Conservation (phyloP, 1,140 invertebrate species). For the Apocrypta bakeri region DNA sequence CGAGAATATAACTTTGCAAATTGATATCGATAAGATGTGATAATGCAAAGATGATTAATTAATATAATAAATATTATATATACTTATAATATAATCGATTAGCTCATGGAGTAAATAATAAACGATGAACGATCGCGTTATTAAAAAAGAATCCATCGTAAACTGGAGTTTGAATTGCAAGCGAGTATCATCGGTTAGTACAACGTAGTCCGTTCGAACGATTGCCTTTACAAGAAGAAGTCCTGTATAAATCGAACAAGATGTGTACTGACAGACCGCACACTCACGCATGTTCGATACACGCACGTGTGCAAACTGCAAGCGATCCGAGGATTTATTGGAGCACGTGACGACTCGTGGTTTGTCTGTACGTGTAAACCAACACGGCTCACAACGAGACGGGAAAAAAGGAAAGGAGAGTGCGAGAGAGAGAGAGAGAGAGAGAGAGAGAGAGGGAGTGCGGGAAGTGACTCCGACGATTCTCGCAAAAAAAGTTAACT, state of each 20-base stretch:
- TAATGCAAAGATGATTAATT: no score
- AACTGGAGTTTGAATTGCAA: not conserved
- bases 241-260: not conserved
- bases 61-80: no score
- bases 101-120: not conserved
- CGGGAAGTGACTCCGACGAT: not conserved
- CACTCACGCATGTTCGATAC: not conserved
- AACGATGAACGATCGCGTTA: not conserved
- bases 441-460: no score
- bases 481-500: not conserved
- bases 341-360: constrained; percentile 16
- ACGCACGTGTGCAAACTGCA: not conserved
- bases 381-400: not conserved
- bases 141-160: not conserved
- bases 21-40: no score
- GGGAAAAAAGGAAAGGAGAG: not conserved
- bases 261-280: not conserved
- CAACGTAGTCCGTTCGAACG: no score
- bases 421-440: not conserved
- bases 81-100: no score
- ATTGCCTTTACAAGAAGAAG: not conserved
- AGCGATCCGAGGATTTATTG: constrained; percentile 14
- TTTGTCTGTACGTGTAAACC: not conserved
- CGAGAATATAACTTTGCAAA: no score
- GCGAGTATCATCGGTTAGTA: not conserved